Base-by-base conservation (phyloP, 2,888 invertebrate species). In the Andrena bucephala region DNA sequence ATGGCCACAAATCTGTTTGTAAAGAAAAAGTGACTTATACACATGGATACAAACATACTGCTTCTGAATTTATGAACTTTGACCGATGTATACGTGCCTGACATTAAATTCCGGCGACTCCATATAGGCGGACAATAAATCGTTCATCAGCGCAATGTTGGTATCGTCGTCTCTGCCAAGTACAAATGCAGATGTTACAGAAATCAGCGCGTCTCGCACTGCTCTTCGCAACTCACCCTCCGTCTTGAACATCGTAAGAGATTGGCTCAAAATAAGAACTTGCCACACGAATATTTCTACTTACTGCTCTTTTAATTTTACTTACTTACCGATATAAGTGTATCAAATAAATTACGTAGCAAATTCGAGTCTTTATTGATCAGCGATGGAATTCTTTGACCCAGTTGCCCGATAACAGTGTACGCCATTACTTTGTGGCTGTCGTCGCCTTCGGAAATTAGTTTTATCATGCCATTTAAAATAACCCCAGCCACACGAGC, bases 61-160 rank as follows among this genome's bases (percentile, higher is more conserved):
- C 31, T 48, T 62, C 52, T 16, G 29, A 8, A 52, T 36, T n/a
- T 20, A 24, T 48, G 7, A 7, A 68, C 27, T 29, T 60, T 4
- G 20, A 69, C 20, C 20, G 20, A 20, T 20, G 20, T 76, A 52
- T 70, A 83, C 78, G 69, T 88, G 88, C 93, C 93, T 92, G 3
- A 93, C 93, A 75, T 90, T 97, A 1, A 96, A 95, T 89, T 98
- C 96, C 24, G 97, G 96, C 52, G 96, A 96, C 94, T 97, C 95
- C 91, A 98, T 96, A 94, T 97, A 96, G 94, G 96, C 95, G 92
- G 97, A 95, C 24, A 97, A 94, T 88, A 97, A 94, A n/a, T 96
- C 96, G 89, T 96, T 95, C 92, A 96, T 94, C 63, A 96, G 91
- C 86, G 95, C 90, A 94, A 95, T 92, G 31, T 90, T 91, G 48